Base-by-base conservation (phyloP, 2,113 vertebrate genomes). In the Prunella fulvescens region DNA sequence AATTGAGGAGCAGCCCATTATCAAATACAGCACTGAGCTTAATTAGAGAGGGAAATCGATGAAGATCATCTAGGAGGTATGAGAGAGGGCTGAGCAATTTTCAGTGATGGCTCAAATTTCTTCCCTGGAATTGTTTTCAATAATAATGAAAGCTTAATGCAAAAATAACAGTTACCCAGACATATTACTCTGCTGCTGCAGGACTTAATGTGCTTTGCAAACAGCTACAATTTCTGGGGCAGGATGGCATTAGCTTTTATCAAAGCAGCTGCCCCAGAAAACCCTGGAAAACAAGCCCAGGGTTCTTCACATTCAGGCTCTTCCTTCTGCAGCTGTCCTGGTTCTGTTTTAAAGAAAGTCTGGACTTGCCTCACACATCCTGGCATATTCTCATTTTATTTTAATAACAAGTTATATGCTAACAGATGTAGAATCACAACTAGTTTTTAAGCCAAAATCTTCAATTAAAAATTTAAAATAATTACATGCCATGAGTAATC, bases 31-130 rank as follows among this genome's bases (percentile, higher is more conserved):
- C 83, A 60, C 72, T 44, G 74, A 51, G 72, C 61, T 93, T 95
- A 92, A 92, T 93, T 92, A 93, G 88, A 92, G 81, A 73, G 42
- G 22, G 83, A 80, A 86, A 96, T 95, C 90, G 2, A 96, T 90
- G 67, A 60, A 82, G 86, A 73, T 82, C 56, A 89, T 73, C 57
- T 39, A 87, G 45, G 87, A 87, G 39, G 48, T 79, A 91, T 39
- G 26, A 92, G 78, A 90, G 81, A 82, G 84, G 74, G 53, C 65
- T 91, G n/a, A 57, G 78, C 54, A 58, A 66, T 88, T 92, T 91
- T 79, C 84, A 86, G 26, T 16, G 58, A 35, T 50, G 73, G 93
- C 67, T 97, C 87, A 82, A 40, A 83, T 95, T 95, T 90, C 96
- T 88, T 35, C 58, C 81, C 54, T 87, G 72, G 70, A 81, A 82